Percentiles rank a stretch among this genome's conserved stretches.
Evolutionary conservation across 2,888 invertebrate species (phyloP).

Genomic region (Myopa tessellatipennis): DNA sequence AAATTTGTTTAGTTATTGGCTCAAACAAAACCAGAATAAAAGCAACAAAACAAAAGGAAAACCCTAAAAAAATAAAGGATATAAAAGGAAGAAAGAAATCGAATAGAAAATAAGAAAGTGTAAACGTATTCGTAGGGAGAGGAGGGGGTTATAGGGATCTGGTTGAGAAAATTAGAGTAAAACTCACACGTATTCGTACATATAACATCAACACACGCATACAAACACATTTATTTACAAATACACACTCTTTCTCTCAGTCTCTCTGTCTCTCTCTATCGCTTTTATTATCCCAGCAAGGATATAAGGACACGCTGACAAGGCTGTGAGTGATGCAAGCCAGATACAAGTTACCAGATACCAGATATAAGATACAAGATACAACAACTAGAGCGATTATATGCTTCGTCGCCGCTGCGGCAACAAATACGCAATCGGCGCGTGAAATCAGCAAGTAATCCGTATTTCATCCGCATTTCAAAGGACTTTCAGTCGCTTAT

Average conservation of each 20-base stretch:
- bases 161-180: neutral
- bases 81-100: neutral
- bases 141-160: neutral
- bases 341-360: neutral
- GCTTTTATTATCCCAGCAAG: constrained; percentile 34
- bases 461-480: constrained; percentile 40
- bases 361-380: constrained; percentile 39
- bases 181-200: neutral
- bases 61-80: neutral
- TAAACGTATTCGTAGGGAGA: too few relatives aligned
- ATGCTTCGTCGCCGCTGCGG: constrained; percentile 51
- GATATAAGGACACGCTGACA: constrained; percentile 17
- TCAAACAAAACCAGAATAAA: neutral
- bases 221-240: too few relatives aligned
- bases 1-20: constrained; percentile 13
- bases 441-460: constrained; percentile 46
- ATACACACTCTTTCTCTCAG: too few relatives aligned
- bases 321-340: constrained; percentile 6
- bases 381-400: constrained; percentile 53
- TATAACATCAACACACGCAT: neutral
- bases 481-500: neutral
- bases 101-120: too few relatives aligned
- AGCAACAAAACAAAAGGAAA: neutral
- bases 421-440: constrained; percentile 39
- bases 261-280: too few relatives aligned